Percentiles rank a stretch among this genome's conserved stretches.
Conservation (phyloP, 2,888 invertebrate species). For the Drosophila hawaiiensis region DNA sequence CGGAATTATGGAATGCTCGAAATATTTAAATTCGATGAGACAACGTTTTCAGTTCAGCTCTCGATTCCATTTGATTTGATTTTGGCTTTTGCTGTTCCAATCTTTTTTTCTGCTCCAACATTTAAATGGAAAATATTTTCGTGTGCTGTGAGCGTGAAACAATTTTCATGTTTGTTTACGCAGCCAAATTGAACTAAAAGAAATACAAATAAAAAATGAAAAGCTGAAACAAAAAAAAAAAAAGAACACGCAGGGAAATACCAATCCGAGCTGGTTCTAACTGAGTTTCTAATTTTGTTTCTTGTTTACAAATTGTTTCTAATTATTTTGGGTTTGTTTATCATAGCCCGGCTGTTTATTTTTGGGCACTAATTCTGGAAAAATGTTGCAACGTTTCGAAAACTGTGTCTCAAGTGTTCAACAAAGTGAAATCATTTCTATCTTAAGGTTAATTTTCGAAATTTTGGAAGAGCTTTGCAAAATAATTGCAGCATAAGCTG, state of each 20-base stretch:
- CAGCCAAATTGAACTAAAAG: slow-evolving; percentile 45
- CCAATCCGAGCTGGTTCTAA: slow-evolving; percentile 49
- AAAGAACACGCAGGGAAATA: slow-evolving; percentile 31
- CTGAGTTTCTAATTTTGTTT: slow-evolving; percentile 47
- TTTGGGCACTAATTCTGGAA: slow-evolving; percentile 47
- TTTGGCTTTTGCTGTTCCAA: slow-evolving; percentile 22
- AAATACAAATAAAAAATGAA: slow-evolving; percentile 21
- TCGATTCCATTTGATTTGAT: slow-evolving; percentile 32
- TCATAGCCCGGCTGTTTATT: slow-evolving; percentile 53
- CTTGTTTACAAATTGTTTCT: slow-evolving; percentile 74
- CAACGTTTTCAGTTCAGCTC: slow-evolving; percentile 45
- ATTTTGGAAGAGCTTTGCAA: not conserved
- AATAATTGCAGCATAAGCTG: slow-evolving; percentile 25
- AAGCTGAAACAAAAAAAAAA: slow-evolving; percentile 6
- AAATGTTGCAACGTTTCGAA: slow-evolving; percentile 24
- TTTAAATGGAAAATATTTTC: slow-evolving; percentile 73
- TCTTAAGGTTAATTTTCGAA: not conserved
- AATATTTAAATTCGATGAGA: slow-evolving; percentile 66
- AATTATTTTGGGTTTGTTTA: slow-evolving; percentile 73
- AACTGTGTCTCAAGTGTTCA: slow-evolving; percentile 17
- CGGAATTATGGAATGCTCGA: slow-evolving; percentile 67
- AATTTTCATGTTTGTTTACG: slow-evolving; percentile 67
- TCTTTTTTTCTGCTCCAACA: slow-evolving; percentile 32
- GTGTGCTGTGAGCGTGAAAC: slow-evolving; percentile 74
- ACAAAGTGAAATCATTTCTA: slow-evolving; percentile 5